Percentiles rank a stretch among this genome's conserved stretches.
These are phyloP conservation scores for Phaethon lepturus DNA, from an alignment of 2,113 vertebrate species.

Conservation along the genomic window DNA sequence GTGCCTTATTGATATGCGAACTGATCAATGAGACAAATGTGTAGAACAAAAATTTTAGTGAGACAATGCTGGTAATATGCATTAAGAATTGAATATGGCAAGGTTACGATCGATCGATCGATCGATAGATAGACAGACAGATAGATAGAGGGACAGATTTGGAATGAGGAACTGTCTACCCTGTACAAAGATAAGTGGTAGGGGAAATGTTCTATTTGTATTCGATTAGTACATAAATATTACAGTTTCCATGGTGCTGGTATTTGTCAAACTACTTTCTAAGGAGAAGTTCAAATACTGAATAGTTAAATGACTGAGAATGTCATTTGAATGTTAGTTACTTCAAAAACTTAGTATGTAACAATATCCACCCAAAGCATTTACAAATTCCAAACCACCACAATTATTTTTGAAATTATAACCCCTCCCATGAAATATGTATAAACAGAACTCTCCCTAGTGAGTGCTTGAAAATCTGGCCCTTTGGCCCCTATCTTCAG, in stretches of 20 bases:
- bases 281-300: conserved; percentile 61
- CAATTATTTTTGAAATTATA: conserved; percentile 73
- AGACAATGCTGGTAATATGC: neutral
- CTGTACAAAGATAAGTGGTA: conserved; percentile 5
- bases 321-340: conserved; percentile 50
- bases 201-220: conserved; percentile 45
- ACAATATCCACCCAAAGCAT: conserved; percentile 67
- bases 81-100: neutral
- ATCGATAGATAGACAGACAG: neutral
- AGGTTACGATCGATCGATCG: neutral
- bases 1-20: neutral
- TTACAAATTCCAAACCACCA: conserved; percentile 64
- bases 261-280: conserved; percentile 62
- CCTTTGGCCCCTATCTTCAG: conserved; percentile 46
- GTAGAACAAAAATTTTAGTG: neutral
- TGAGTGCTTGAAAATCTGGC: conserved; percentile 55
- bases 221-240: conserved; percentile 54
- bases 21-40: neutral
- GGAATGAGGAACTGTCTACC: conserved; percentile 58
- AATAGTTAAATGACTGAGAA: conserved; percentile 63
- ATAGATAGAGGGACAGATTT: neutral
- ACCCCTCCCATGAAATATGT: conserved; percentile 69
- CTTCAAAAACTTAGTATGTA: conserved; percentile 60
- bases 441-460: conserved; percentile 64
- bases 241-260: conserved; percentile 63